A percentile compares a stretch with the other conserved stretches of the same genome.
These are phyloP conservation scores for Dioctria linearis DNA, from an alignment of 2,888 invertebrate genomes.

Conservation along the genomic window DNA sequence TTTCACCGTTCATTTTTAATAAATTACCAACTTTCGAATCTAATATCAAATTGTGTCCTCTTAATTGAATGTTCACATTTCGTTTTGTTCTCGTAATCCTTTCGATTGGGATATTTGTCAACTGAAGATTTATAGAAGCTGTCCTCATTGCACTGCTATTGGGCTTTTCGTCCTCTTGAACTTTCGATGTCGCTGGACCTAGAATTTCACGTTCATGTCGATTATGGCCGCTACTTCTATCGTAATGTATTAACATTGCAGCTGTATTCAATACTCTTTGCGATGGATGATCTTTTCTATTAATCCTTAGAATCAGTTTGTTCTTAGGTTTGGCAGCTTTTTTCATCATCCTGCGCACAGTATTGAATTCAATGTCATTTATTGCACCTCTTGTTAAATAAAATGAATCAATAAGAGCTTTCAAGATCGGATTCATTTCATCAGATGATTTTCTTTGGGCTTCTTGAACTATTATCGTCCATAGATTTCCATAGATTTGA, in stretches of 20 bases:
- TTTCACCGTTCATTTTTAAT: slow-evolving; percentile 2
- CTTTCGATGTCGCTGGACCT: neutral
- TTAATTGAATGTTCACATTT: slow-evolving; percentile 23
- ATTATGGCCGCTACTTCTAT: slow-evolving; percentile 7
- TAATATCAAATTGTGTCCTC: neutral
- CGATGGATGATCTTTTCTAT: slow-evolving; percentile 55
- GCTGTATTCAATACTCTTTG: slow-evolving; percentile 57
- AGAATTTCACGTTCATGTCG: neutral
- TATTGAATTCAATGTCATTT: slow-evolving; percentile 32
- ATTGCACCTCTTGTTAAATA: slow-evolving; percentile 8
- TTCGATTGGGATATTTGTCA: slow-evolving; percentile 37
- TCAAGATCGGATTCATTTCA: slow-evolving; percentile 56
- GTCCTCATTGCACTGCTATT: neutral
- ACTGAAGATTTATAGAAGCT: slow-evolving; percentile 26
- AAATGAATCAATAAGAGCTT: slow-evolving; percentile 53
- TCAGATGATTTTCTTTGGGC: slow-evolving; percentile 33
- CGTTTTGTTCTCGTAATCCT: slow-evolving; percentile 24
- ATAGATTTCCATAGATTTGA: slow-evolving; percentile 57
- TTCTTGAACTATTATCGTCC: slow-evolving; percentile 56
- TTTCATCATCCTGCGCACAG: slow-evolving; percentile 19
- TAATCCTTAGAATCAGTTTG: slow-evolving; percentile 49
- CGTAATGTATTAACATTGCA: slow-evolving; percentile 56
- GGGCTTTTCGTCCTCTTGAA: neutral
- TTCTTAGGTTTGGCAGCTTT: slow-evolving; percentile 9
- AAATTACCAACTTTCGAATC: slow-evolving; percentile 11